Conservation (phyloP, 2,888 invertebrate species). For the Sarcophaga caerulescens region DNA sequence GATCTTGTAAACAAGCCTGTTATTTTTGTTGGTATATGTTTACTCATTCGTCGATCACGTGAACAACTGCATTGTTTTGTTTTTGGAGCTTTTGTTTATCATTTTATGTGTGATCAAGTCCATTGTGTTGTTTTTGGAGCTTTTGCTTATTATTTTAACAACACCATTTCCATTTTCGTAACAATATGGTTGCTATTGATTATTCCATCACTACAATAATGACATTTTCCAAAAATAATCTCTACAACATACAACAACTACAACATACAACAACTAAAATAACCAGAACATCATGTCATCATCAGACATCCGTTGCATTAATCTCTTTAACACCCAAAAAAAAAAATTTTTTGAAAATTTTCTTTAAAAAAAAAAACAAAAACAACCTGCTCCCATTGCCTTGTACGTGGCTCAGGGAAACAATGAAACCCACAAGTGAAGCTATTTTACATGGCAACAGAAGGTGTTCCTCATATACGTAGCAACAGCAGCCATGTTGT, state of each 20-base stretch:
- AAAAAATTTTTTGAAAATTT: not conserved
- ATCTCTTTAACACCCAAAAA: conserved; percentile 53
- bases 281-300: conserved; percentile 30
- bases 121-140: no score
- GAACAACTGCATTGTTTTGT: no score
- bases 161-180: no score
- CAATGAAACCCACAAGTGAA: conserved; percentile 43
- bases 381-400: not conserved
- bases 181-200: not conserved
- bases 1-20: no score
- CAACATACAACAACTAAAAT: not conserved
- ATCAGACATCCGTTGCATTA: conserved; percentile 61
- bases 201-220: not conserved
- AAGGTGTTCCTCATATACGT: not conserved
- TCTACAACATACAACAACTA: not conserved
- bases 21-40: no score
- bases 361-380: no score
- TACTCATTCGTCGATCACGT: no score
- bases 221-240: conserved; percentile 12
- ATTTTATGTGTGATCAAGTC: no score
- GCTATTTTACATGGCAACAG: not conserved
- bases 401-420: conserved; percentile 22
- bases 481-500: conserved; percentile 6
- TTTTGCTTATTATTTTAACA: no score
- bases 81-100: no score